Base-by-base conservation (phyloP, 2,113 vertebrate species). In the Pangasianodon gigas region DNA sequence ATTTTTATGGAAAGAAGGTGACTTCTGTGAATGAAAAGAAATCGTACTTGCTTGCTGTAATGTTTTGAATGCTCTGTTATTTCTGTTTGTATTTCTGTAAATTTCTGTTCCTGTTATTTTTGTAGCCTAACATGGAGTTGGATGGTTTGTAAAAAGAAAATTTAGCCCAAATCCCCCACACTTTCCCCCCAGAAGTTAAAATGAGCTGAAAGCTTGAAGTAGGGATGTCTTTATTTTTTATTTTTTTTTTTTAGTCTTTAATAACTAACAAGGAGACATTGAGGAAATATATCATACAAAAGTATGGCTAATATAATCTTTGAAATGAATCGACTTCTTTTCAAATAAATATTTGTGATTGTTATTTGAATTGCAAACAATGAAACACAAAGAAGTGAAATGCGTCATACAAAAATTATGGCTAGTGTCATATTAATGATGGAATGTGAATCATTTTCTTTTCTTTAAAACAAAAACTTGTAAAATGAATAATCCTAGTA, bases 321-420 rank as follows among this genome's bases (percentile, higher is more conserved):
- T 92, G 92, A 96, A 96, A 96, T 92, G 93, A 95, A 94, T 89
- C 44, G 65, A 93, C 94, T 94, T 92, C 92, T 94, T 92, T 94
- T 93, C 90, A 92, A 95, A 95, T 95, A 95, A 95, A 95, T 95
- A 95, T 96, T 95, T 95, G 92, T 94, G 94, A 96, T 95, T 95
- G 95, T 95, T 95, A 95, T 94, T 56, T 96, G 94, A 95, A 96
- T 96, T 95, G 92, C 94, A 93, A 96, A 96, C 95, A 95, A 85
- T 83, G 94, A 95, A 92, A 96, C 95, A 96, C 93, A 95, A 94
- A 95, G 94, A 95, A 95, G 95, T 96, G 96, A 95, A 96, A 96
- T 95, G 95, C 93, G 95, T 95, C 94, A 95, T 95, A 95, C 95
- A 96, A 96, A 60, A 96, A 95, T 93, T 95, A 95, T 96, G 95